Conservation (phyloP, 1,140 invertebrate species). For the Trypoxylus dichotomus region DNA sequence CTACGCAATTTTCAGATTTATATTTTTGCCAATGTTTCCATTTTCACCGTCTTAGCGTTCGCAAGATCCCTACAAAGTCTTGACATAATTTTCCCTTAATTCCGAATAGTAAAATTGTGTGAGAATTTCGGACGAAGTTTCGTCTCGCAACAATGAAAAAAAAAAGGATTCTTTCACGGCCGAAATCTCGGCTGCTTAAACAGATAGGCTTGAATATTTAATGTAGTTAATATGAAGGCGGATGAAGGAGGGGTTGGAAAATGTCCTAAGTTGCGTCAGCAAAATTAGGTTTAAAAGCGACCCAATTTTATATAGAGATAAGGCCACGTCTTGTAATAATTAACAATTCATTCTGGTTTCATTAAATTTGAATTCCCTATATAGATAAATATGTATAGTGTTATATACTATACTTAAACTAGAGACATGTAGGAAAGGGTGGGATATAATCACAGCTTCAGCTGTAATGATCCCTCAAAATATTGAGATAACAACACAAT, state of each 20-base stretch:
- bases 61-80: neutral
- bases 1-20: neutral
- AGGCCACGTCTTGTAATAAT: neutral
- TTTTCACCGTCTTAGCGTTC: neutral
- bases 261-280: neutral
- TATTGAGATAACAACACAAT: no score
- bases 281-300: neutral
- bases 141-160: neutral
- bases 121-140: neutral
- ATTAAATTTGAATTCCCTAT: no score
- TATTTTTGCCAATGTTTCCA: neutral
- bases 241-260: neutral
- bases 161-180: neutral
- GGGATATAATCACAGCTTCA: no score
- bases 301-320: neutral
- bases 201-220: slow-evolving; percentile 6
- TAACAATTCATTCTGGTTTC: neutral
- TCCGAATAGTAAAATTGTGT: neutral
- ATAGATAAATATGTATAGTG: no score
- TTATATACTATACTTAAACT: no score
- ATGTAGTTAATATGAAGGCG: neutral
- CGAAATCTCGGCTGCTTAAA: neutral
- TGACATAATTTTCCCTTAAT: neutral
- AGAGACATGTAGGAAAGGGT: no score
- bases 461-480: no score